Evolutionary conservation across 2,888 invertebrate species (phyloP), one percentile per base, ranked within the genome.

Genomic region (Pterostichus niger): DNA sequence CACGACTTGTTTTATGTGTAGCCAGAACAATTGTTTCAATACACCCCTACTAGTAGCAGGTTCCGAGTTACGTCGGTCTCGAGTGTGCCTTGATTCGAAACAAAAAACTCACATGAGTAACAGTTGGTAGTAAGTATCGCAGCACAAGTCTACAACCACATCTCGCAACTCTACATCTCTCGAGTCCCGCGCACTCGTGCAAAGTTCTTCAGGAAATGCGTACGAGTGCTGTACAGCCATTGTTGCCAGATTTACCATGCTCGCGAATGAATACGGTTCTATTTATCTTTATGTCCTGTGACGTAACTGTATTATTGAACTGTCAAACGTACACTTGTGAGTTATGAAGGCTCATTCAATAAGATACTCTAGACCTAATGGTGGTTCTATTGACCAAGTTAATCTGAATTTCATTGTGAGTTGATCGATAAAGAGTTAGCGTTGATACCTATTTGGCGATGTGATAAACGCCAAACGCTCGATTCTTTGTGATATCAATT

Each of bases 91-190:
- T 81, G 81, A 81, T 81, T 15, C 56, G n/a, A 81, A 81, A 71
- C 80, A 81, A 81, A 71, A 81, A 81, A 81, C 81, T 81, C 44
- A 73, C 81, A 81, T 80, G 81, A 49, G 81, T 81, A 81, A 81
- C 81, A 81, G 81, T 81, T 81, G 81, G 71, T 52, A 49, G 80
- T 81, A 61, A 71, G 80, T 80, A 61, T 81, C 71, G 54, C 31
- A 49, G 49, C 40, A n/a, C 64, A 35, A 35, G 24, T 24, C 33
- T 6, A 33, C 35, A 24, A 59, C 59, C 24, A 11, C 59, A 24
- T 44, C 24, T 40, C 9, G 40, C 71, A 64, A 33, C 64, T 64
- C 64, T 4, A 10, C 46, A n/a, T n/a, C n/a, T 46, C 24, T 59
- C 59, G 31, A 59, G 31, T 24, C 11, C 11, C 33, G 11, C 24